Base-by-base conservation (phyloP, 1,140 invertebrate species). In the Heliconius congener region DNA sequence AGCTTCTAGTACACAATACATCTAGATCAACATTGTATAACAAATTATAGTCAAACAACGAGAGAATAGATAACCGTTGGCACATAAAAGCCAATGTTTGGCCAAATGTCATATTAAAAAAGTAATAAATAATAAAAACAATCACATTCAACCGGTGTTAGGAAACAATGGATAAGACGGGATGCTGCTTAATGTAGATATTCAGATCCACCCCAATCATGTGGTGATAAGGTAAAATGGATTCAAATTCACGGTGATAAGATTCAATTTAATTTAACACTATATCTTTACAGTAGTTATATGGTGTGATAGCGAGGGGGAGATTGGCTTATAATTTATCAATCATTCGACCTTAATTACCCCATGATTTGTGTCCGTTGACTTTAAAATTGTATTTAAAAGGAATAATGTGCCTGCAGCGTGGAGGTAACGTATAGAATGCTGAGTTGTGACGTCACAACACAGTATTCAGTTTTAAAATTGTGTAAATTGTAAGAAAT, bases 61-160 rank as follows among this genome's bases (percentile, higher is more conserved):
- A 23, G 27, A 50, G 60, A 66, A 66, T 66, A 66, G 60, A 27
- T 66, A 66, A 78, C 71, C 72, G 60, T 66, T 66, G 60, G 27
- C 27, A 66, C 27, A 66, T 66, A 66, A 81, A 80, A 79, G 71
- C 70, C 60, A 70, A 71, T 83, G 76, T 81, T 83, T 79, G 73
- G 77, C 78, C 78, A 75, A 83, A 83, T 78, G 78, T 81, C 80
- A 81, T 83, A 83, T 79, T 81, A 75, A 71, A 81, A 81, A 70
- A 75, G 50, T 77, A 79, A 83, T 83, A 83, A 83, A 83, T 83
- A 81, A 75, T 81, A 81, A 77, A 74, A 83, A 83, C 82, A 81
- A 83, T 66, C 60, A 66, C 27, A 66, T 81, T 80, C 77, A 70
- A 66, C 60, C 60, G 60, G 60, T 66, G 76, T 52, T 39, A 79